These are phyloP conservation scores for Mesocricetus auratus DNA, from an alignment of 2,113 vertebrate species.

Conservation along the genomic window DNA sequence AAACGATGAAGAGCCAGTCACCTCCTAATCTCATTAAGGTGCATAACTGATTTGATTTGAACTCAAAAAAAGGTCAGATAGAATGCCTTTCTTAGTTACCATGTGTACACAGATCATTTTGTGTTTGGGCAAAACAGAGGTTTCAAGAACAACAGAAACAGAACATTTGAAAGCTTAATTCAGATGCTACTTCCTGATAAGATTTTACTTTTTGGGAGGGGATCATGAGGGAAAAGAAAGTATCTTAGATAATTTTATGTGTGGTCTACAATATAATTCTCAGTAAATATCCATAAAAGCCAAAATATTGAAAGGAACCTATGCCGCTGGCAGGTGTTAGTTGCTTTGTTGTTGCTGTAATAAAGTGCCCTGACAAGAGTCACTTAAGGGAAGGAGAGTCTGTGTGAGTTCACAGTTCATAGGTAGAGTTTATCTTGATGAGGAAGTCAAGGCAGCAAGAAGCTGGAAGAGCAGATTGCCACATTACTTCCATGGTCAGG, in stretches of 20 bases:
- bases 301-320: background rate
- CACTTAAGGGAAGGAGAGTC: background rate
- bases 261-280: background rate
- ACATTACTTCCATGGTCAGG: no score
- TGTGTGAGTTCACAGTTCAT: background rate
- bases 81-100: background rate
- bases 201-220: slow-evolving; percentile 18
- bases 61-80: background rate
- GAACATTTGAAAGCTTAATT: background rate
- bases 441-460: background rate
- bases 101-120: background rate
- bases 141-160: background rate
- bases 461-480: no score
- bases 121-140: background rate
- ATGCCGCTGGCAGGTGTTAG: background rate
- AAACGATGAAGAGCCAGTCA: background rate
- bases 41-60: background rate
- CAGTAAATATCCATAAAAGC: slow-evolving; percentile 29
- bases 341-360: background rate
- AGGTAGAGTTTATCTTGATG: background rate
- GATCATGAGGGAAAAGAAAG: background rate
- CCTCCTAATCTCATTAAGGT: background rate
- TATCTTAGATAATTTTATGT: background rate
- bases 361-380: no score
- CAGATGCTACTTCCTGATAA: background rate